Evolutionary conservation across 2,888 invertebrate genomes (phyloP).

Genomic region (Chrysodeixis includens): DNA sequence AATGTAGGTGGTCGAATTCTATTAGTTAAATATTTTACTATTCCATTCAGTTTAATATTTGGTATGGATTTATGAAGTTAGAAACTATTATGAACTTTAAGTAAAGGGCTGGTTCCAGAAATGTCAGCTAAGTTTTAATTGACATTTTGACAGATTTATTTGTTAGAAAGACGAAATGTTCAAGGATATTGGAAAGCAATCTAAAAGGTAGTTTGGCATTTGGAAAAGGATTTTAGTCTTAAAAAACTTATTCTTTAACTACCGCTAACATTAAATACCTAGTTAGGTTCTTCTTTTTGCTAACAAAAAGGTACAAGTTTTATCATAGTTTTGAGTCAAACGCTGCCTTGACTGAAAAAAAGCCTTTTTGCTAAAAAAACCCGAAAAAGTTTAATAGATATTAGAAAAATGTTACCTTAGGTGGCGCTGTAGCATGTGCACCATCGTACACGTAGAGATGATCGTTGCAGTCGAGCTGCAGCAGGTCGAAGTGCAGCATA

Average conservation of each 20-base stretch:
- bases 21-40: too few species aligned
- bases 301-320: too few species aligned
- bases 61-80: neutral
- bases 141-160: neutral
- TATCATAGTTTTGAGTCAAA: too few species aligned
- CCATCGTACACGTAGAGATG: constrained; percentile 98
- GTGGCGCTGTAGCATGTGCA: constrained; percentile 95
- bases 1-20: too few species aligned
- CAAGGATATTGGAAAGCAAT: too few species aligned
- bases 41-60: neutral
- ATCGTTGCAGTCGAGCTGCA: constrained; percentile 98
- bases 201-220: too few species aligned
- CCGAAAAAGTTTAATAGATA: neutral
- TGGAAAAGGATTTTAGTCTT: neutral
- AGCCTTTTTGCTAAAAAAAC: too few species aligned
- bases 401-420: constrained; percentile 91
- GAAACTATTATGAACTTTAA: neutral
- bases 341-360: too few species aligned
- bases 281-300: too few species aligned
- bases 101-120: neutral
- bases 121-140: neutral
- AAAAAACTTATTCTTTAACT: too few species aligned
- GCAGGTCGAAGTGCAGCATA: constrained; percentile 97
- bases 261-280: too few species aligned
- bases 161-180: neutral